phyloP scores from a whole-genome alignment of 2,888 invertebrate species.

The Helleia helle region DNA sequence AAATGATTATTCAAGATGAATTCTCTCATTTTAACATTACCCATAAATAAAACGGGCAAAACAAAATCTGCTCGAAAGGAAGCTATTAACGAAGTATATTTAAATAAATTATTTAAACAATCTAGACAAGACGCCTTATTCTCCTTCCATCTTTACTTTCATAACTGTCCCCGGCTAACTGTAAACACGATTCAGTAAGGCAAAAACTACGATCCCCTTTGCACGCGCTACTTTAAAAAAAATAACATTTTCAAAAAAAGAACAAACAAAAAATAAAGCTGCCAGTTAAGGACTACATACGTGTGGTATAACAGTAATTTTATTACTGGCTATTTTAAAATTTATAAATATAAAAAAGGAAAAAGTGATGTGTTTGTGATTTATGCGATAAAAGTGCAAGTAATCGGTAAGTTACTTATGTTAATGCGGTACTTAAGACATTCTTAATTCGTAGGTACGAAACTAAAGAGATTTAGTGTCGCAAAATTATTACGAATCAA shows the following conservation, averaged over 20 bases:
- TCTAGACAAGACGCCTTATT: conserved; percentile 1
- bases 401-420: conserved; percentile 3
- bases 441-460: too few species aligned
- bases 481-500: conserved; percentile 2
- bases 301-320: not conserved
- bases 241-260: not conserved
- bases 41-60: not conserved
- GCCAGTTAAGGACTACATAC: not conserved
- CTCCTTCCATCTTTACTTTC: conserved; percentile 9
- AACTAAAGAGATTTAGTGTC: too few species aligned
- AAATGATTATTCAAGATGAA: too few species aligned
- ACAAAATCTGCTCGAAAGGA: too few species aligned
- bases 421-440: not conserved
- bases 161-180: conserved; percentile 8
- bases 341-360: not conserved
- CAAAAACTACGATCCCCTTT: conserved; percentile 6
- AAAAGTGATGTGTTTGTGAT: conserved; percentile 3
- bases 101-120: conserved; percentile 3
- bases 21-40: too few species aligned
- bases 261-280: not conserved
- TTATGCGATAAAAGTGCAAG: conserved; percentile 8
- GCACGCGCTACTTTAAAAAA: conserved; percentile 4
- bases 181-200: conserved; percentile 9
- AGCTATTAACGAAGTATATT: too few species aligned
- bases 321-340: not conserved